A percentile compares a stretch with the other conserved stretches of the same genome.
Evolutionary conservation across 2,797 vertebrate species (phyloP).

Genomic region (Dendrocincla tyrannina): DNA sequence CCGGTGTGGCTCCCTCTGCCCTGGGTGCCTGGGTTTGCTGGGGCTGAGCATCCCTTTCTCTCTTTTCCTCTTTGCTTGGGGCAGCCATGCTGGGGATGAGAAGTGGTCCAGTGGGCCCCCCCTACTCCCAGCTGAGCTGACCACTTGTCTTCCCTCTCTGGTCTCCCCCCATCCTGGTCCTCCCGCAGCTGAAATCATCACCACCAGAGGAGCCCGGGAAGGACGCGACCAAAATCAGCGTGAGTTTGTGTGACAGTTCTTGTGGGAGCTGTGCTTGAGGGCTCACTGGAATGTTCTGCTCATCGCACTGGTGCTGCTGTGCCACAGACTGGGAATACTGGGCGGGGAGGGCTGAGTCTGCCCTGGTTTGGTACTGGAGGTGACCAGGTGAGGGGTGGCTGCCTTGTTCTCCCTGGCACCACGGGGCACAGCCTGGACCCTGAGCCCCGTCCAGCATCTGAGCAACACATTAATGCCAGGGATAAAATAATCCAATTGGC

Average conservation of each 20-base stretch:
- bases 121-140: background rate
- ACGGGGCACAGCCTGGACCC: background rate
- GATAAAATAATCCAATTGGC: constrained; percentile 62
- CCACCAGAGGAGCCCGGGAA: constrained; percentile 83
- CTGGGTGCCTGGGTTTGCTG: background rate
- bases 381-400: background rate
- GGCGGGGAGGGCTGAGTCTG: background rate
- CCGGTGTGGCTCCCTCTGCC: background rate
- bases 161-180: background rate
- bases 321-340: rapidly evolving
- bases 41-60: background rate
- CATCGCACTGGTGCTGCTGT: background rate
- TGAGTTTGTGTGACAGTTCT: constrained; percentile 78
- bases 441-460: rapidly evolving
- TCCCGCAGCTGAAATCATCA: constrained; percentile 79
- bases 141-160: background rate
- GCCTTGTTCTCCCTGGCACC: background rate
- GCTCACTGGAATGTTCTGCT: background rate
- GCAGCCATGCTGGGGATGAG: background rate
- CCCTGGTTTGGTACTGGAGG: background rate
- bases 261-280: background rate
- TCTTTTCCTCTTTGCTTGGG: background rate
- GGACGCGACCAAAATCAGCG: constrained; percentile 94
- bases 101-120: background rate
- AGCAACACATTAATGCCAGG: background rate